phyloP scores from a whole-genome alignment of 2,113 vertebrate species.

The Laticauda laticaudata region DNA sequence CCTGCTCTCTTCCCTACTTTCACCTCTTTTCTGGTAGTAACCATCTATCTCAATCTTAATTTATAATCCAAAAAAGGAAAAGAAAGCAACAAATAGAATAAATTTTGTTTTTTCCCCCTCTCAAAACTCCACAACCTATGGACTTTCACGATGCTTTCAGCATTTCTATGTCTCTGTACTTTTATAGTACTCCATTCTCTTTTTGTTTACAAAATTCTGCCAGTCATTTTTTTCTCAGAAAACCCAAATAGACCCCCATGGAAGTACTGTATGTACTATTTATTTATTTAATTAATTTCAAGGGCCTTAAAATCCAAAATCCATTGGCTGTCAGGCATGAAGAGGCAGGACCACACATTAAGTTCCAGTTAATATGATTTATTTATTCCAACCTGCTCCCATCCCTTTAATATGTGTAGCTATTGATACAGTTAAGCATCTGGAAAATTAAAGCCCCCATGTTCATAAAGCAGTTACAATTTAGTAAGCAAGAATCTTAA shows the following conservation, averaged over 20 bases:
- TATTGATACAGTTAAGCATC: background rate
- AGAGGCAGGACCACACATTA: background rate
- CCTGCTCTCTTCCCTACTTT: background rate
- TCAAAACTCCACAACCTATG: background rate
- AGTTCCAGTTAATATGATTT: background rate
- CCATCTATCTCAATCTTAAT: background rate
- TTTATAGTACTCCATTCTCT: background rate
- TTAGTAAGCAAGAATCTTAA: background rate
- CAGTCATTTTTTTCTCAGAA: background rate
- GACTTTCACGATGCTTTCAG: background rate
- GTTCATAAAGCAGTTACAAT: background rate
- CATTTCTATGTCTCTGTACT: background rate
- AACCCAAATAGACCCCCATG: background rate
- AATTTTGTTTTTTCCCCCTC: background rate
- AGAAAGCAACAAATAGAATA: background rate
- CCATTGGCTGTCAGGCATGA: background rate
- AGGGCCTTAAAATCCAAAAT: background rate
- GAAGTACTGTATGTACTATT: background rate
- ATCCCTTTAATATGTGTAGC: background rate
- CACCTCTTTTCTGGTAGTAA: background rate
- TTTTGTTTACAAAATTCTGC: background rate
- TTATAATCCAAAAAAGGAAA: background rate
- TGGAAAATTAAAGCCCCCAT: background rate
- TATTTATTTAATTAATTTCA: background rate
- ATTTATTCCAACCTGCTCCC: background rate